Evolutionary conservation across 1,140 invertebrate genomes (phyloP), one percentile per base, ranked within the genome.

Genomic region (Aphaenogaster floridana): DNA sequence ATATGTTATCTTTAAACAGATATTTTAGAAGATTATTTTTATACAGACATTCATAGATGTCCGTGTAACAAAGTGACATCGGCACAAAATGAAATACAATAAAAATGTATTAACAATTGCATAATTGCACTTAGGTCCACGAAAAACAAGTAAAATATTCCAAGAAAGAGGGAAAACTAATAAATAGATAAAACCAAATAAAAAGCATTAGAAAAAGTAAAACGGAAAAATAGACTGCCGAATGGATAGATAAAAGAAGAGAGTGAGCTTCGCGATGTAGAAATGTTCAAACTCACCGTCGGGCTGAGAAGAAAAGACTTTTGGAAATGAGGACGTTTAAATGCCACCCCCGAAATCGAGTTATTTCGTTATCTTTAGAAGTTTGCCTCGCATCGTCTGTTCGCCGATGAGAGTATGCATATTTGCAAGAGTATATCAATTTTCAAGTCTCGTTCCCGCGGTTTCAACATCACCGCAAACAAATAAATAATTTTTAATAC

Each of bases 301-400:
- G 61, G 52, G 59, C 57, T 9, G 45, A 21, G 79, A 36, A 45
- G 39, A 42, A 50, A 54, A 79, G 64, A 85, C 87, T 92, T 91
- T 89, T 87, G 76, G 77, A 92, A 93, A 93, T 93, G 88, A 93
- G 89, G 87, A 61, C 90, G 88, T 92, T 93, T 87, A 78, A 91
- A 93, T 93, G 92, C 90, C 86, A 88, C 77, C 86, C 84, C 83
- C 34, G 74, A 88, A 91, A 89, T 91, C 86, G 86, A 89, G 89
- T 92, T 92, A 93, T 92, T 91, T 93, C 80, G 91, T 93, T 93
- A 92, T 92, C 86, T 92, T 90, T 83, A 88, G 69, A 57, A 78
- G 77, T 66, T 90, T 89, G 80, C 86, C 86, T 86, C 85, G 15
- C 83, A 86, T 54, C 59, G 48, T 87, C 45, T 71, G 42, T 21